Base-by-base conservation (phyloP, 53 echinoderm and acorn worm genomes). In the Patiria pectinifera region DNA sequence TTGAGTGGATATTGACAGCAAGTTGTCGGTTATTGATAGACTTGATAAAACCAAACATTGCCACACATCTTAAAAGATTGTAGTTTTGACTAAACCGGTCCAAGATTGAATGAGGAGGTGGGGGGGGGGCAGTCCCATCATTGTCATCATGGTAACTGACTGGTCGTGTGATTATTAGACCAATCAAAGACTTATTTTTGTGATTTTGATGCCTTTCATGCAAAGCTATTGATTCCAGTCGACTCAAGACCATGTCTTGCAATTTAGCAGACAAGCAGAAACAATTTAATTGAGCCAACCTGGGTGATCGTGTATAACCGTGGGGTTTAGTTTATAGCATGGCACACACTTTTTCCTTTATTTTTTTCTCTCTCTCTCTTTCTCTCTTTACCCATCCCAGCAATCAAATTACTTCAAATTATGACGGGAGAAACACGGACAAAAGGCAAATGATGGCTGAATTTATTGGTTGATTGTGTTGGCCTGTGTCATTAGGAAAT, bases 331-430 rank as follows among this genome's bases (percentile, higher is more conserved):
- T 58, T 78, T 16, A 10, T 74, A 22, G 24, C 74, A 74, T 4
- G n/a, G 24, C 24, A 22, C 10, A n/a, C 4, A n/a, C 24, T 74
- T 23, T 74, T 74, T 66, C 66, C 14, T 3, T 24, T 24, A 2
- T 74, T 24, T 11, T 3, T 16, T 6, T 72, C 24, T 21, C 45
- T 15, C 79, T 18, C 79, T 78, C 13, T 45, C 19, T 14, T 0
- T 46, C 35, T 45, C 4, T 16, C 21, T 11, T 78, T 15, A 44
- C 12, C 12, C 3, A 11, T 78, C 71, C 6, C 2, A 13, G 86
- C 86, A 72, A 86, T 86, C 86, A 86, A 86, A 86, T 86, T 86
- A 72, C 75, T 75, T 86, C 74, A 71, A 21, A 86, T 86, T 74
- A 86, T 15, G 75, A 21, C 44, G 69, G 85, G 24, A 47, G 44